Evolutionary conservation across 2,797 vertebrate species (phyloP), one percentile per base, ranked within the genome.

Genomic region (Anguilla obscura): DNA sequence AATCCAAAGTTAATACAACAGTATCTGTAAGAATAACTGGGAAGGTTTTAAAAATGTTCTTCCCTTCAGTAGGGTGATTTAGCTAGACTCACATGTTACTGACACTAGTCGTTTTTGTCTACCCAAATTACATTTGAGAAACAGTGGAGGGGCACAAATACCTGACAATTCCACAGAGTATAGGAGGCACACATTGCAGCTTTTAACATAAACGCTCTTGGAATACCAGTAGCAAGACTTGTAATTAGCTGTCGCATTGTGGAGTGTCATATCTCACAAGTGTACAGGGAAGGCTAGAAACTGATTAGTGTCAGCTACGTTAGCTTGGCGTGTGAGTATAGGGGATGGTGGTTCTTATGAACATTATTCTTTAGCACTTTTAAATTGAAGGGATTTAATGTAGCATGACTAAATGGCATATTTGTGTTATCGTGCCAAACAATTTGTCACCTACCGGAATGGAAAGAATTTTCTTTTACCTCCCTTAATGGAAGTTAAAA

Each of bases 381-480:
- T 92, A 92, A 95, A 93, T 94, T 76, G 86, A 92, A 95, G 90
- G 91, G 91, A 88, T 90, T 89, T 92, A 18, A 33, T 45, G 74
- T 21, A 89, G 93, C 92, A 92, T 93, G 94, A 95, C 93, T 93
- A 92, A 94, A 92, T 87, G 90, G 91, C 91, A 90, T 92, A 90
- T 91, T 91, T 92, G 87, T 30, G 88, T 90, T 56, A 91, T 93
- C 91, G 89, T 92, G 94, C 93, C 89, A 91, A 95, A 94, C 91
- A 66, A 85, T 89, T 90, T 91, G 92, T 94, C 94, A 95, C 95
- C 95, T 95, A 95, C 92, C 92, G 91, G 92, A 94, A 94, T 94
- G 94, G 92, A 95, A 90, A 93, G 92, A 7, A 45, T n/a, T 48
- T 82, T 40, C 89, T 94, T 94, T 91, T 48, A 24, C 63, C 16